phyloP scores from a whole-genome alignment of 2,113 vertebrate species.

The Papio anubis region DNA sequence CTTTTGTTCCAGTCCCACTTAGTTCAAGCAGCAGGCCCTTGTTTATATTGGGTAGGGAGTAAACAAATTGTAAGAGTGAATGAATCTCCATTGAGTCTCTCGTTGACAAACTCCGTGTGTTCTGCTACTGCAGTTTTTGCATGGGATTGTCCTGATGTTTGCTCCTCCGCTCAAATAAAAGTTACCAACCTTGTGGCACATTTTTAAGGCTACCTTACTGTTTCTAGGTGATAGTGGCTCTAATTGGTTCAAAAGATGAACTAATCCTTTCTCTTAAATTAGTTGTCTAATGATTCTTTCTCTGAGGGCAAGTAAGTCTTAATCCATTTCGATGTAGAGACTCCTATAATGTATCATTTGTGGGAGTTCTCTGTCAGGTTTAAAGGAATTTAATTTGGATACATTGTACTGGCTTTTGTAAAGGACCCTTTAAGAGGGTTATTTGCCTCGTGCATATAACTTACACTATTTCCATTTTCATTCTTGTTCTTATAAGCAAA shows the following conservation, averaged over 20 bases:
- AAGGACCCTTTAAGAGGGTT: not conserved
- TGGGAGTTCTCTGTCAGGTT: not conserved
- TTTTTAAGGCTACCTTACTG: not conserved
- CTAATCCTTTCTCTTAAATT: constrained; percentile 59
- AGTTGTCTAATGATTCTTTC: constrained; percentile 51
- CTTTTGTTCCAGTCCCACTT: not conserved
- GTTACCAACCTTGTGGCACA: not conserved
- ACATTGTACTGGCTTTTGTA: not conserved
- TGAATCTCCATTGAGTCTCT: not conserved
- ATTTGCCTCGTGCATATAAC: not conserved
- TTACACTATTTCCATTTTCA: not conserved
- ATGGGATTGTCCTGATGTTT: not conserved
- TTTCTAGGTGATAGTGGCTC: constrained; percentile 17
- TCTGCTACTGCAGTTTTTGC: not conserved
- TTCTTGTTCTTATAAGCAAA: not conserved
- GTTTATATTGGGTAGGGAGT: not conserved
- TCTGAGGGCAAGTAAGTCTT: constrained; percentile 35
- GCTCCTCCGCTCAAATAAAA: not conserved
- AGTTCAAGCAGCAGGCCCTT: not conserved
- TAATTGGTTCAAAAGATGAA: constrained; percentile 59
- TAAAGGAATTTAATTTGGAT: constrained; percentile 28
- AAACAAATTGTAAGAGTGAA: not conserved
- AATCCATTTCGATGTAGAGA: constrained; percentile 55
- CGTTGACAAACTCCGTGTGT: fast-evolving
- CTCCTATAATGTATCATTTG: constrained; percentile 39